Percentiles rank a stretch among this genome's conserved stretches.
phyloP scores from a whole-genome alignment of 2,113 vertebrate species.

The Podarcis raffonei region DNA sequence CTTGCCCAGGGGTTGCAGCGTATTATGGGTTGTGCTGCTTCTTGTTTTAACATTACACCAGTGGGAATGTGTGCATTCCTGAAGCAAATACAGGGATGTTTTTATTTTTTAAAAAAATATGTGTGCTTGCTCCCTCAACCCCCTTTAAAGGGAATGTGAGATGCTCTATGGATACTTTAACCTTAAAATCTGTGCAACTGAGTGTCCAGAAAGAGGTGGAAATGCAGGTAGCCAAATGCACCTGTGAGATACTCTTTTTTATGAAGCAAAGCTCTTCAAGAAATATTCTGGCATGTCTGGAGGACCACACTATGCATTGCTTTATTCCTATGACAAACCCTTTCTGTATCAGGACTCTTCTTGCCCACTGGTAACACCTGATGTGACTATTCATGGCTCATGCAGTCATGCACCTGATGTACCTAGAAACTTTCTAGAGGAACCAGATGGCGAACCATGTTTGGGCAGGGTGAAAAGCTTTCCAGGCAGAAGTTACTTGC shows the following conservation, averaged over 20 bases:
- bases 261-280: neutral
- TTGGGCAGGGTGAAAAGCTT: neutral
- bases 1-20: neutral
- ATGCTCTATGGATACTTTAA: neutral
- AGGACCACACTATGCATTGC: neutral
- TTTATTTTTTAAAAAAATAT: neutral
- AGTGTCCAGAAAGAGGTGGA: neutral
- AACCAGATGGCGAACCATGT: neutral
- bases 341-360: neutral
- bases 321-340: neutral
- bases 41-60: neutral
- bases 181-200: neutral
- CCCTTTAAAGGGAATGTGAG: neutral
- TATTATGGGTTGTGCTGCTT: rapidly evolving
- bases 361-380: neutral
- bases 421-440: neutral
- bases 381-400: too few species aligned
- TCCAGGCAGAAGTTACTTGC: neutral
- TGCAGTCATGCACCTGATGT: neutral
- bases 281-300: neutral
- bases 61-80: neutral
- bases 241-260: neutral
- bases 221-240: neutral
- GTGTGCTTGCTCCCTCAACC: neutral
- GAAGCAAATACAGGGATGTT: neutral